Percentiles rank a stretch among this genome's conserved stretches.
These are phyloP conservation scores for Ethmia dodecea DNA, from an alignment of 2,888 invertebrate genomes.

Conservation along the genomic window DNA sequence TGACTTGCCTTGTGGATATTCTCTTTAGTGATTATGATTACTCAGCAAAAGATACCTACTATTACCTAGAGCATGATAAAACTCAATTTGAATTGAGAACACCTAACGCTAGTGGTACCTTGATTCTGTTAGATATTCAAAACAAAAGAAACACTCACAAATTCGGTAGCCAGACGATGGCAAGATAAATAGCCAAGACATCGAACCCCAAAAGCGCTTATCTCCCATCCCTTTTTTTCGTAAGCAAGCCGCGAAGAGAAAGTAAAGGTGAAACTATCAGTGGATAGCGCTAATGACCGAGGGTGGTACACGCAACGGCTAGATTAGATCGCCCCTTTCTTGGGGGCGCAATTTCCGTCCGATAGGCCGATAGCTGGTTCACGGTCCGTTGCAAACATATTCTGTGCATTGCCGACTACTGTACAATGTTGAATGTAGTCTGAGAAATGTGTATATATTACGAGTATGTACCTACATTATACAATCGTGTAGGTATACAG, in stretches of 20 bases:
- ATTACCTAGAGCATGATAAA: no score
- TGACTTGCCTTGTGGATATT: no score
- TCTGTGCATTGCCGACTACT: no score
- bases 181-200: background rate
- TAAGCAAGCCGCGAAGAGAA: constrained; percentile 21
- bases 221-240: constrained; percentile 11
- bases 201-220: background rate
- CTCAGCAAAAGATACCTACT: no score
- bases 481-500: no score
- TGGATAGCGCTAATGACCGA: constrained; percentile 58
- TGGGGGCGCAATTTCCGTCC: constrained; percentile 65
- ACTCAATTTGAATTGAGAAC: no score
- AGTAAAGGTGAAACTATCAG: constrained; percentile 48
- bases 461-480: no score
- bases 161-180: background rate
- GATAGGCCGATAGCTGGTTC: constrained; percentile 22
- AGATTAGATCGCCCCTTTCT: constrained; percentile 66
- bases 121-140: no score
- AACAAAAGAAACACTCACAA: background rate
- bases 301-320: constrained; percentile 56
- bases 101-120: no score
- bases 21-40: no score
- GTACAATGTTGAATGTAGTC: no score
- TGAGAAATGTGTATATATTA: no score
- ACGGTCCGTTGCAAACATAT: background rate